phyloP scores from a whole-genome alignment of 2,888 invertebrate genomes.

The Lasioglossum marginatum region DNA sequence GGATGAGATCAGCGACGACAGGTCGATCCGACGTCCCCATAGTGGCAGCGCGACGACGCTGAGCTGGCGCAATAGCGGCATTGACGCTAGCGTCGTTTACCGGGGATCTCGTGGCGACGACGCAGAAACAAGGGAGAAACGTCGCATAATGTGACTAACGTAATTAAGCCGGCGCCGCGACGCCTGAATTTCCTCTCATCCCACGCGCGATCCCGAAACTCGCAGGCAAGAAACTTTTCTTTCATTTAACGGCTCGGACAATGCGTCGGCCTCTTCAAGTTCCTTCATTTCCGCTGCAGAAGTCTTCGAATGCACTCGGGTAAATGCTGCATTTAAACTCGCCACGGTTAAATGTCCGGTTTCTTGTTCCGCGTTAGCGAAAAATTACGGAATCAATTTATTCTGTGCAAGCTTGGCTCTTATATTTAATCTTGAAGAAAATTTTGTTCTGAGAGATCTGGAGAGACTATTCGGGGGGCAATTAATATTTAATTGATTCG shows the following conservation, averaged over 20 bases:
- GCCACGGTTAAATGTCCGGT: not conserved
- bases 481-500: no score
- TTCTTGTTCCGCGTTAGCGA: not conserved
- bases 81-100: slow-evolving; percentile 63
- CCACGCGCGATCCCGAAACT: slow-evolving; percentile 24
- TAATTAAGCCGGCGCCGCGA: slow-evolving; percentile 59
- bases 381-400: no score
- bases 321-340: not conserved
- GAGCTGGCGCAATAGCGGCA: slow-evolving; percentile 57
- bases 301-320: not conserved
- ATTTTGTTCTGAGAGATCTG: no score
- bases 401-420: no score
- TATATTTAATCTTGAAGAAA: no score
- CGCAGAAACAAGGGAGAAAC: slow-evolving; percentile 65
- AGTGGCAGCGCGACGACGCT: slow-evolving; percentile 46
- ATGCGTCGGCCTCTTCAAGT: not conserved
- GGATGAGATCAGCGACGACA: slow-evolving; percentile 33
- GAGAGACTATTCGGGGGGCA: no score
- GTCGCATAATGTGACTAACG: slow-evolving; percentile 70
- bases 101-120: slow-evolving; percentile 56
- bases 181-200: slow-evolving; percentile 18
- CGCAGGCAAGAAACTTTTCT: slow-evolving; percentile 34
- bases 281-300: not conserved
- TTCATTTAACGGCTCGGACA: not conserved
- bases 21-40: slow-evolving; percentile 57